phyloP scores from a whole-genome alignment of 2,888 invertebrate species.

The Leptarthrus brevirostris region DNA sequence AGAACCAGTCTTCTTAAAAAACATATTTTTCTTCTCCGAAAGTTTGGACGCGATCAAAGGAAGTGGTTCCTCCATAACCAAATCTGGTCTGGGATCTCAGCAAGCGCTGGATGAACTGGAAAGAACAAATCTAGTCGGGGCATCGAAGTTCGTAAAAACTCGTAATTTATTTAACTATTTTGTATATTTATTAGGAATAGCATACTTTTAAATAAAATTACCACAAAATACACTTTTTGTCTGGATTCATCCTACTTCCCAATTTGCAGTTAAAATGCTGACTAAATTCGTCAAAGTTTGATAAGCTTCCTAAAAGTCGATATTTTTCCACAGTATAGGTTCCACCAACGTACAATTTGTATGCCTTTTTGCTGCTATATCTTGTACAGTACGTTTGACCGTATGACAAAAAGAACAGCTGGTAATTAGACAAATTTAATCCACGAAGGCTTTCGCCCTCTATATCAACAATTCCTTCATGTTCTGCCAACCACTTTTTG shows the following conservation, averaged over 20 bases:
- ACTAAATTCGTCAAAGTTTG: constrained; percentile 29
- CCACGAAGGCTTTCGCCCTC: constrained; percentile 5
- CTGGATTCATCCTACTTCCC: constrained; percentile 31
- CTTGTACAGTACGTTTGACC: constrained; percentile 27
- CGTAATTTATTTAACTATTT: too few species aligned
- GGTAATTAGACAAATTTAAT: constrained; percentile 11
- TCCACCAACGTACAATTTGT: neutral
- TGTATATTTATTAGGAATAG: too few species aligned
- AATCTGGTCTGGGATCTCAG: too few species aligned
- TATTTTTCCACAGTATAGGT: constrained; percentile 10
- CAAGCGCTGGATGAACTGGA: too few species aligned
- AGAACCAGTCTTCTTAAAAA: too few species aligned
- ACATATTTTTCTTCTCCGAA: too few species aligned
- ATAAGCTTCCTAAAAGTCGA: constrained; percentile 26
- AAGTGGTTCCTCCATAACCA: too few species aligned
- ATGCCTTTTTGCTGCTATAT: neutral
- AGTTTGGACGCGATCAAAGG: too few species aligned
- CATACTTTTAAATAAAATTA: neutral
- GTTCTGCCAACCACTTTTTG: constrained; percentile 25
- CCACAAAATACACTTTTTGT: constrained; percentile 34
- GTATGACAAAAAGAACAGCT: constrained; percentile 38
- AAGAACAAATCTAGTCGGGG: too few species aligned
- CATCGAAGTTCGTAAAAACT: too few species aligned
- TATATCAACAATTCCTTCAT: neutral
- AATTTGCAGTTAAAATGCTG: constrained; percentile 27